Percentiles rank a stretch among this genome's conserved stretches.
phyloP scores from a whole-genome alignment of 1,140 invertebrate genomes.

The Oscheius sp. region DNA sequence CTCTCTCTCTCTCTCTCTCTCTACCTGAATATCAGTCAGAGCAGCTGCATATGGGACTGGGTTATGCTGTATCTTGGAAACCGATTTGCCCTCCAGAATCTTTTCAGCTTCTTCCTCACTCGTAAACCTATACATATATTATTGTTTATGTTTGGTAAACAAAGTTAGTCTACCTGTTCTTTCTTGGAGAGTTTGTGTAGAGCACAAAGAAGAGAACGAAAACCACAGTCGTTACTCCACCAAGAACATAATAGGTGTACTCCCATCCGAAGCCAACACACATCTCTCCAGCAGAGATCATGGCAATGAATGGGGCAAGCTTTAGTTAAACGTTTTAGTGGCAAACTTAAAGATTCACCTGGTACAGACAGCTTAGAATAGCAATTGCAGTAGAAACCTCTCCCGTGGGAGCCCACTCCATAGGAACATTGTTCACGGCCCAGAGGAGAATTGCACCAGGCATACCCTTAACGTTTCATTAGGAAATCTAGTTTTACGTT shows the following conservation, averaged over 20 bases:
- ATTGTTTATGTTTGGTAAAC: background rate
- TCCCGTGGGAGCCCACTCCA: background rate
- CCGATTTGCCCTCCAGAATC: conserved; percentile 3
- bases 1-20: too few species aligned
- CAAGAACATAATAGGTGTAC: conserved; percentile 26
- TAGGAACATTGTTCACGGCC: background rate
- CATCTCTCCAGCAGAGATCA: conserved; percentile 16
- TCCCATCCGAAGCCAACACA: conserved; percentile 22
- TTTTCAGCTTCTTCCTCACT: background rate
- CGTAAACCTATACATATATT: background rate
- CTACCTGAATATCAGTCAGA: conserved; percentile 12
- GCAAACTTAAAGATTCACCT: too few species aligned
- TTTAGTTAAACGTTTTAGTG: too few species aligned
- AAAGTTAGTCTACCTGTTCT: background rate
- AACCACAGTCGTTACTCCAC: background rate
- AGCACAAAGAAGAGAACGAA: conserved; percentile 5
- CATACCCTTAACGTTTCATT: background rate
- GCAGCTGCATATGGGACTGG: background rate
- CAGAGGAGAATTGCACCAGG: background rate
- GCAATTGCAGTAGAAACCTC: background rate
- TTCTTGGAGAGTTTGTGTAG: background rate
- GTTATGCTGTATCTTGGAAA: background rate
- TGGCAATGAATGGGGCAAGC: conserved; percentile 18
- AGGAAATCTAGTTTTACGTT: background rate
- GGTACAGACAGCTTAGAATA: background rate